Percentiles rank a stretch among this genome's conserved stretches.
phyloP scores from a whole-genome alignment of 2,888 invertebrate species.

The Synanthedon tipuliformis region DNA sequence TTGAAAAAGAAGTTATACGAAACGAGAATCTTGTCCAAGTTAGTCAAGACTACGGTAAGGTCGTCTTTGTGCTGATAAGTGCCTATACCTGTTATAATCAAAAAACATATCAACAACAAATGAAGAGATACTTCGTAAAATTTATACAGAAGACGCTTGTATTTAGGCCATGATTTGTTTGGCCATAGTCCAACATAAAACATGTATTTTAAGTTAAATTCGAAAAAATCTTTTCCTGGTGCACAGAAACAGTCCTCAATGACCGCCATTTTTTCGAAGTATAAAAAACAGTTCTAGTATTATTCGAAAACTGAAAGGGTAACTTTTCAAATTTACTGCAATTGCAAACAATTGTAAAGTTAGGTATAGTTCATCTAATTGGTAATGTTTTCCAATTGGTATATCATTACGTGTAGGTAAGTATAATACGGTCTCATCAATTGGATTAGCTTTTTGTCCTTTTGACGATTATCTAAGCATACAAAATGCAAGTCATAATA shows the following conservation, averaged over 20 bases:
- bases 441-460: too few species aligned
- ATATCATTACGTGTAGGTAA: too few species aligned
- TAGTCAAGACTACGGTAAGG: constrained; percentile 22
- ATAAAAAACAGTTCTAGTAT: too few species aligned
- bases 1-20: constrained; percentile 40
- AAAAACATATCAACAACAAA: constrained; percentile 20
- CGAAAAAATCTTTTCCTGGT: constrained; percentile 3
- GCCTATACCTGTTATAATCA: constrained; percentile 31
- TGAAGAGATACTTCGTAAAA: constrained; percentile 27
- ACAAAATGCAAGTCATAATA: neutral
- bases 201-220: constrained; percentile 37
- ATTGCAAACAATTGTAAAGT: too few species aligned
- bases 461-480: too few species aligned
- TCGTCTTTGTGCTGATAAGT: constrained; percentile 26
- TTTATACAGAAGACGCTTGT: constrained; percentile 23
- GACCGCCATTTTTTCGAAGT: neutral
- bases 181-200: constrained; percentile 46
- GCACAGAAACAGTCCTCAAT: neutral
- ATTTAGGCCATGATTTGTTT: constrained; percentile 17
- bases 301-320: too few species aligned
- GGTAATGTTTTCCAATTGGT: too few species aligned
- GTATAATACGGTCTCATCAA: too few species aligned
- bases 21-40: constrained; percentile 37
- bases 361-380: too few species aligned
- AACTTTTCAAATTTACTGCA: too few species aligned